A percentile compares a stretch with the other conserved stretches of the same genome.
Evolutionary conservation across 2,888 invertebrate genomes (phyloP).

Genomic region (Busseola fusca): DNA sequence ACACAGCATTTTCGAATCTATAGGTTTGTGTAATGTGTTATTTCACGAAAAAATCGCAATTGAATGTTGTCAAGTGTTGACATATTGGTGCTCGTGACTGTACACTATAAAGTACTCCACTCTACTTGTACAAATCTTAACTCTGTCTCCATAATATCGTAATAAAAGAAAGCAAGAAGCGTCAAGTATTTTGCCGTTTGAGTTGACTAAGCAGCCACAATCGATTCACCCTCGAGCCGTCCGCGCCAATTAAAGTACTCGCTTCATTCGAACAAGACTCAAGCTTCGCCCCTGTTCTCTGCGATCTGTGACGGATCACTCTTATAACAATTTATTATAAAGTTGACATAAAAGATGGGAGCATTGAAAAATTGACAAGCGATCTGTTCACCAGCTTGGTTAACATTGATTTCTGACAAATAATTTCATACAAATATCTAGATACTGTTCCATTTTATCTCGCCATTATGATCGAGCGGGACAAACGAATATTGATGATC

Average conservation of each 20-base stretch:
- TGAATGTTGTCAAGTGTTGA: too few relatives aligned
- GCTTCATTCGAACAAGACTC: conserved; percentile 24
- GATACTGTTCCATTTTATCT: neutral
- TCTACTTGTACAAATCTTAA: neutral
- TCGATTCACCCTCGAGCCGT: conserved; percentile 16
- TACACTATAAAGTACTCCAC: too few relatives aligned
- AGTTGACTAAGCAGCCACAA: neutral
- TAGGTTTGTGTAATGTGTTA: too few relatives aligned
- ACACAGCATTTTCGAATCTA: too few relatives aligned
- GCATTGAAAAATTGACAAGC: neutral
- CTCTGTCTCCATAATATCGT: neutral
- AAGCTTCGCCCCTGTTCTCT: conserved; percentile 6
- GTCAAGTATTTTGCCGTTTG: neutral
- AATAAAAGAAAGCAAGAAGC: neutral
- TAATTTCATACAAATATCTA: neutral
- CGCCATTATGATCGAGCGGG: neutral
- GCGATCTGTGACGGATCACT: conserved; percentile 1
- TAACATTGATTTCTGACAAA: neutral
- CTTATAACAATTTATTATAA: neutral
- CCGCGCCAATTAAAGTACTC: conserved; percentile 38
- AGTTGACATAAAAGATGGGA: neutral
- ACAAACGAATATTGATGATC: neutral
- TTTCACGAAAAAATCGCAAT: too few relatives aligned
- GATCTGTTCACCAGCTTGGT: neutral
- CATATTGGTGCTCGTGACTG: too few relatives aligned